These are phyloP conservation scores for Gallinago solitaria DNA, from an alignment of 2,797 vertebrate genomes.

Conservation along the genomic window DNA sequence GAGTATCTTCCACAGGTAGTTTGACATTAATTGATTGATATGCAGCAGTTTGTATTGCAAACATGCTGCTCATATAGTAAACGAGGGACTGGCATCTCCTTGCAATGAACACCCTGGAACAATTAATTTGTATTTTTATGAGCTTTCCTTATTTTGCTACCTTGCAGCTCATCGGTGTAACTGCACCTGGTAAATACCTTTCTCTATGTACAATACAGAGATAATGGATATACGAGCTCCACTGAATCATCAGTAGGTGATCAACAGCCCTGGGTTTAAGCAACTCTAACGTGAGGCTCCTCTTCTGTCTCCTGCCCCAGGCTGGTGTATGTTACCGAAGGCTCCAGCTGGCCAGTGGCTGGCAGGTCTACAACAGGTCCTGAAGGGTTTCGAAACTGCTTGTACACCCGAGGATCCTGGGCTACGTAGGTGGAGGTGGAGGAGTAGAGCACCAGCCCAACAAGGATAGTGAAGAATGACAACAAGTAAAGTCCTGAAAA, in stretches of 20 bases:
- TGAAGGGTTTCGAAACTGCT: conserved; percentile 91
- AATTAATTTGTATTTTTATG: conserved; percentile 39
- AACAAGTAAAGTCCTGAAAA: conserved; percentile 95
- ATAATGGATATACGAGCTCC: conserved; percentile 72
- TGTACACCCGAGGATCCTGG: conserved; percentile 94
- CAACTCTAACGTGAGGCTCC: conserved; percentile 85
- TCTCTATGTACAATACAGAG: conserved; percentile 84
- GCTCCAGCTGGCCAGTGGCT: conserved; percentile 81
- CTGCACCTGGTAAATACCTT: conserved; percentile 84
- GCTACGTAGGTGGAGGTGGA: conserved; percentile 91
- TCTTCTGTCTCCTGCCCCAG: conserved; percentile 89
- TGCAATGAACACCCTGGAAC: conserved; percentile 34
- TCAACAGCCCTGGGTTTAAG: conserved; percentile 74
- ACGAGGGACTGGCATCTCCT: conserved; percentile 51
- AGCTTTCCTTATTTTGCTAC: conserved; percentile 76
- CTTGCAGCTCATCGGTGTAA: conserved; percentile 72
- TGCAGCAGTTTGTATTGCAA: conserved; percentile 15
- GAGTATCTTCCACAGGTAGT: conserved; percentile 19
- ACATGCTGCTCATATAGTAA: conserved; percentile 13
- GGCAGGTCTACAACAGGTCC: conserved; percentile 81
- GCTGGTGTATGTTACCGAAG: conserved; percentile 92
- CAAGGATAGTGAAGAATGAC: conserved; percentile 89
- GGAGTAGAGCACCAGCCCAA: conserved; percentile 90
- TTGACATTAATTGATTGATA: neutral
- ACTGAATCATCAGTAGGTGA: conserved; percentile 57